Evolutionary conservation across 1,140 invertebrate genomes (phyloP), one percentile per base, ranked within the genome.

Genomic region (Bombus huntii): DNA sequence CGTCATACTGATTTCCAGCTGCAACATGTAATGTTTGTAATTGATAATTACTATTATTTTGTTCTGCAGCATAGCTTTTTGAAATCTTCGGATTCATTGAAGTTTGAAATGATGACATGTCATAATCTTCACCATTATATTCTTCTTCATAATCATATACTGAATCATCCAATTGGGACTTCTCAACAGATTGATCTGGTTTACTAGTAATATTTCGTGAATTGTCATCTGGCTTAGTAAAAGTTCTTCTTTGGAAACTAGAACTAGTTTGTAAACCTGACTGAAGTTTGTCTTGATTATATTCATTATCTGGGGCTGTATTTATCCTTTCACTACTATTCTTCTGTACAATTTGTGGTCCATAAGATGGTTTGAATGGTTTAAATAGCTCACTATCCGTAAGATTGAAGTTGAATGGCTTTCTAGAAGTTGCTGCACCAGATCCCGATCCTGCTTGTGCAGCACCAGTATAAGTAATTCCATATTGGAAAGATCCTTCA

Each of bases 401-500:
- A 22, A 87, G 88, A 12, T 88, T 92, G 70, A 95, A 95, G 28
- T 93, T 95, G 57, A 95, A 95, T 9, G 94, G 94, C 83, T 93
- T 94, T 37, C 93, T 89, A 22, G 94, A 93, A 34, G 94, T 92
- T 15, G 91, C 84, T 37, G 92, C 92, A 71, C 94, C 95, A 66
- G 96, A 96, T 86, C 97, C 97, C 22, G 97, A 97, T 25, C 97
- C 97, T 53, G 98, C 96, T 93, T 98, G 98, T 8, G 98, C 97
- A 2, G 97, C 97, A 25, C 98, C 98, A 47, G 96, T 97, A 88
- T 98, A 98, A 25, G 96, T 97, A 37, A 98, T 97, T 31, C 98
- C 97, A 92, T 97, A 97, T 91, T 96, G 96, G 90, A 97, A 97
- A 28, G 97, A 96, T 53, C 98, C 97, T 92, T 97, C 96, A 44